Base-by-base conservation (phyloP, 2,113 vertebrate species). In the Anser brachyrhynchus region DNA sequence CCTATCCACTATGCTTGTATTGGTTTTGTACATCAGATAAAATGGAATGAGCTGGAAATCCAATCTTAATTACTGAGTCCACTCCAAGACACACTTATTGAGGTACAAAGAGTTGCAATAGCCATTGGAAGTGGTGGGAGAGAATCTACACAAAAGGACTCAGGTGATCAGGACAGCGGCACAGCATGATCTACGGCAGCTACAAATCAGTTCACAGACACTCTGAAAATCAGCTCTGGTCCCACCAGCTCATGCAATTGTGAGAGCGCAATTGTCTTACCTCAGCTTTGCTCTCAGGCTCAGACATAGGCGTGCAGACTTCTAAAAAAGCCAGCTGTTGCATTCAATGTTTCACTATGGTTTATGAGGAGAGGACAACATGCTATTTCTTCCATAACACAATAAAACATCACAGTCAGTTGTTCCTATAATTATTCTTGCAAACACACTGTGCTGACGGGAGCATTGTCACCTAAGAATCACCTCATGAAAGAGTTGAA, bases 11-110 rank as follows among this genome's bases (percentile, higher is more conserved):
- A 25, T 59, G 61, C 90, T 90, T 95, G 52, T 26, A 69, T 39
- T 80, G 49, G 79, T n/a, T 88, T 91, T 82, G 35, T 73, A 69
- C 3, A 80, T 61, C 67, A 85, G n/a, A 20, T 66, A 87, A 85
- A 95, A 83, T 33, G 17, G 25, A 90, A 92, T 75, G 78, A 96
- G 41, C 73, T 33, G 22, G 83, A 97, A 97, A 97, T 82, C 46
- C 77, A 72, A 28, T 69, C 94, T 92, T 96, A 90, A 83, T 88
- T 81, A 85, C 54, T n/a, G 57, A 72, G 43, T 59, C 33, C 23
- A 43, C 22, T 67, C 61, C 35, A 78, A 84, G 62, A 49, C 43
- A 69, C 26, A 19, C 11, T 75, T 64, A 61, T 2, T 44, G 57
- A 89, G 39, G 39, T 65, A 66, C 23, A 41, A 49, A 77, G 77